Evolutionary conservation across 2,113 vertebrate genomes (phyloP).

Genomic region (Strix aluco): DNA sequence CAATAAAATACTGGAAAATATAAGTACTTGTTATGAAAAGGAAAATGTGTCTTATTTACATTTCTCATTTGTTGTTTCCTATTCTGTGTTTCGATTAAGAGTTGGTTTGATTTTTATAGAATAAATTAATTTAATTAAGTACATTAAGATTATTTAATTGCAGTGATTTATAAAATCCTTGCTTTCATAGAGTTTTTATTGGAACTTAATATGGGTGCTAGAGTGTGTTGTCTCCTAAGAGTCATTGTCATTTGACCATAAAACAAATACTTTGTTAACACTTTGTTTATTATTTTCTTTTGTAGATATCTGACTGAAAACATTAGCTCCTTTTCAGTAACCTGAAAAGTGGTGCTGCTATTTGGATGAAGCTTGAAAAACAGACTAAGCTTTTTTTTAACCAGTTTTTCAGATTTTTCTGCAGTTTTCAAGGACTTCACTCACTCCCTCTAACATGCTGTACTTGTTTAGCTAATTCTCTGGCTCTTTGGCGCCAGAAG

Average conservation of each 20-base stretch:
- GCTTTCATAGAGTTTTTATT: neutral
- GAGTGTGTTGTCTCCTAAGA: neutral
- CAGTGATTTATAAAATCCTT: neutral
- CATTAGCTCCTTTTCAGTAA: neutral
- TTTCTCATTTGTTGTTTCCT: neutral
- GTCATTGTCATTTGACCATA: neutral
- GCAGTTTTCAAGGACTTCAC: neutral
- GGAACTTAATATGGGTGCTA: neutral
- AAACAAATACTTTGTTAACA: neutral
- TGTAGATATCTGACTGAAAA: neutral
- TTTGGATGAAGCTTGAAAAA: neutral
- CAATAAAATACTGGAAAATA: neutral
- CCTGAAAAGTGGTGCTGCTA: neutral
- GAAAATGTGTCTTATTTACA: neutral
- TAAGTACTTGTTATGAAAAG: neutral
- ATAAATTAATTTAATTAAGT: neutral
- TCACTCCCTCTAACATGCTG: neutral
- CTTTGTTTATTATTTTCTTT: neutral
- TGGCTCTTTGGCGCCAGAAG: neutral
- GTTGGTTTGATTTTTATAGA: neutral
- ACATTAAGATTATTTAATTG: neutral
- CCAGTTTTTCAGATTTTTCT: neutral
- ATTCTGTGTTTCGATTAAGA: neutral
- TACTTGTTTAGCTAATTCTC: neutral
- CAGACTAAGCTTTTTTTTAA: neutral